Evolutionary conservation across 2,797 vertebrate genomes (phyloP).

Genomic region (Chloroceryle amazona): DNA sequence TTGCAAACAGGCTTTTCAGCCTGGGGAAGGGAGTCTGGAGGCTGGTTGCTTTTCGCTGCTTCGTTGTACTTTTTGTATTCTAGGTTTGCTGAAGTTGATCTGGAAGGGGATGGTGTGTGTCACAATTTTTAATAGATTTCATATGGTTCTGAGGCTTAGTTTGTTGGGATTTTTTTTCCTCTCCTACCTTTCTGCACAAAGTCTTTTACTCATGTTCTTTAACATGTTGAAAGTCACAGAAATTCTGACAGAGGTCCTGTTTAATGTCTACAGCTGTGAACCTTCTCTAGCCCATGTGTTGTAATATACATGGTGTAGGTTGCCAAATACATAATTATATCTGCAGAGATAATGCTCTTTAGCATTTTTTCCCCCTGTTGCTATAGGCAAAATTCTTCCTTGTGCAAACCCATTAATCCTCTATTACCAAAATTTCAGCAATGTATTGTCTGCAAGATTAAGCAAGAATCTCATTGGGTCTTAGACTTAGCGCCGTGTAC

Average conservation of each 20-base stretch:
- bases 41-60: background rate
- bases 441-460: slow-evolving; percentile 44
- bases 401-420: slow-evolving; percentile 42
- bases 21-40: background rate
- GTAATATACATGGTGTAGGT: background rate
- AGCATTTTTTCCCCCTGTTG: slow-evolving; percentile 34
- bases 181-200: background rate
- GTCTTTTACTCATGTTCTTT: background rate
- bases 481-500: background rate
- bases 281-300: background rate
- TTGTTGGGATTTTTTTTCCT: background rate
- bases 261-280: background rate
- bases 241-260: background rate
- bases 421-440: slow-evolving; percentile 14
- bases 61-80: background rate
- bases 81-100: background rate
- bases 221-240: background rate
- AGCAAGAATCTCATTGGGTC: slow-evolving; percentile 32
- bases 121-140: background rate
- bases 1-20: background rate
- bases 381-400: slow-evolving; percentile 50
- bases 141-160: background rate
- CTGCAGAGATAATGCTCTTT: slow-evolving; percentile 47
- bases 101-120: background rate
- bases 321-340: slow-evolving; percentile 33